Evolutionary conservation across 2,113 vertebrate species (phyloP).

Genomic region (Gnathonemus longibarbis): DNA sequence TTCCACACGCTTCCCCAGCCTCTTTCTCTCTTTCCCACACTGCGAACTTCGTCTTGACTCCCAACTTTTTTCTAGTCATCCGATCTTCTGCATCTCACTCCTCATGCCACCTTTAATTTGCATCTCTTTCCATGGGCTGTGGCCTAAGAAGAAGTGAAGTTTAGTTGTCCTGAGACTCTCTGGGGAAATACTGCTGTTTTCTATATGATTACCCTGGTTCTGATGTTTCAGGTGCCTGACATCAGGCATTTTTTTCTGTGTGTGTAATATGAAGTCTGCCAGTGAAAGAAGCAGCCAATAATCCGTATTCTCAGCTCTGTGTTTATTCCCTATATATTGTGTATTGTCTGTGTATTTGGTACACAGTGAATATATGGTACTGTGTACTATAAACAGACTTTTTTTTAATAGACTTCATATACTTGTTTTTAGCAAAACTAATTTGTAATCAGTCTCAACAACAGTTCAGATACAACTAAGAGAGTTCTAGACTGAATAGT

Average conservation of each 20-base stretch:
- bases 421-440: neutral
- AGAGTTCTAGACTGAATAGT: neutral
- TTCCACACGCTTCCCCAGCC: neutral
- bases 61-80: neutral
- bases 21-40: neutral
- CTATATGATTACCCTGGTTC: constrained; percentile 52
- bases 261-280: constrained; percentile 3
- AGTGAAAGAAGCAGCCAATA: neutral
- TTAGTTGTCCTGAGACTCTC: constrained; percentile 38
- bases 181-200: constrained; percentile 54
- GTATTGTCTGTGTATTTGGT: neutral
- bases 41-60: neutral
- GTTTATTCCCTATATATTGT: neutral
- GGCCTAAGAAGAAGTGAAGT: neutral
- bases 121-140: neutral
- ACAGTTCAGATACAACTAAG: neutral
- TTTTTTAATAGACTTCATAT: neutral
- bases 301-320: neutral
- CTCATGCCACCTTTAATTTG: neutral
- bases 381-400: neutral
- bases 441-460: neutral
- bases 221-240: constrained; percentile 53
- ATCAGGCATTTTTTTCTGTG: constrained; percentile 22
- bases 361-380: no score
- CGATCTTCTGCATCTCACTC: neutral